Evolutionary conservation across 2,113 vertebrate species (phyloP).

Genomic region (Tenrec ecaudatus): DNA sequence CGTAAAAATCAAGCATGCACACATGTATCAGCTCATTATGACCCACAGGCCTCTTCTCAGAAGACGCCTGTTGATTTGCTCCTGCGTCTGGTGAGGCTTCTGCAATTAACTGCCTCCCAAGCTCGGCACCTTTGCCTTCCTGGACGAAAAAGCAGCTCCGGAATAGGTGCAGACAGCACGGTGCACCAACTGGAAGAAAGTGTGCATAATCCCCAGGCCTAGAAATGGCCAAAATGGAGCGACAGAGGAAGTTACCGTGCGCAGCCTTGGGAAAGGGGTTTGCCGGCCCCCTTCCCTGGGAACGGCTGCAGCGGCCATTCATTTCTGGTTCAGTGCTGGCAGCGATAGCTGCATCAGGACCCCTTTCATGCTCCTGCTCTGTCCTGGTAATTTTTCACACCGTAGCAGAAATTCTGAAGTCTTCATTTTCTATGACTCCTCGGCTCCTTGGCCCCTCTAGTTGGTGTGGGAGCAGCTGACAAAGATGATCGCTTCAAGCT

Average conservation of each 20-base stretch:
- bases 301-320: constrained; percentile 34
- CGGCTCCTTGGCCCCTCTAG: background rate
- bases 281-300: constrained; percentile 1
- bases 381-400: background rate
- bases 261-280: background rate
- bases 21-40: background rate
- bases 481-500: background rate
- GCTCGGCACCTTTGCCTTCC: constrained; percentile 31
- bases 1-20: too few relatives aligned
- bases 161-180: constrained; percentile 62
- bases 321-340: background rate
- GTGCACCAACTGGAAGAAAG: constrained; percentile 54
- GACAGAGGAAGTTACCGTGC: background rate
- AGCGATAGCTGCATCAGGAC: constrained; percentile 9
- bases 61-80: constrained; percentile 54
- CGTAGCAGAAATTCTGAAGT: background rate
- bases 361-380: background rate
- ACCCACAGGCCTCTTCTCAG: background rate
- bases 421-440: background rate
- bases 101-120: constrained; percentile 35
- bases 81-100: constrained; percentile 47
- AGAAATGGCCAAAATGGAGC: constrained; percentile 29
- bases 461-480: too few relatives aligned
- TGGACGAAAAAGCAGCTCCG: constrained; percentile 62
- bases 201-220: background rate